Percentiles rank a stretch among this genome's conserved stretches.
Conservation (phyloP, 2,113 vertebrate genomes). For the Beaufortia kweichowensis region DNA sequence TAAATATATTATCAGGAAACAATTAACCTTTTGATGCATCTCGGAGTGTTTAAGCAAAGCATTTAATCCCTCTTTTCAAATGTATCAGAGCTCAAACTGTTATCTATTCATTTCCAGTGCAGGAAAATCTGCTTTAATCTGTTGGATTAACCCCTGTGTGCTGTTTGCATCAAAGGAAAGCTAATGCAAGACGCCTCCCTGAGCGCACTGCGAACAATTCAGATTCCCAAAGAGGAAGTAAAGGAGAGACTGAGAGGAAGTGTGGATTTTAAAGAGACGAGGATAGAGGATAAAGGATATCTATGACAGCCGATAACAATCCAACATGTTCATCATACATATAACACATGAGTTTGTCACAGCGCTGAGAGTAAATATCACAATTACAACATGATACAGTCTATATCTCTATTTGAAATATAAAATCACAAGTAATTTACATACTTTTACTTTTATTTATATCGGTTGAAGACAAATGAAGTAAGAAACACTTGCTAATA, state of each 20-base stretch:
- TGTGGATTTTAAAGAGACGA: slow-evolving; percentile 3
- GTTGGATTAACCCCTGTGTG: slow-evolving; percentile 65
- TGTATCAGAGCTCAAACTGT: slow-evolving; percentile 50
- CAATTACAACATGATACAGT: too few species aligned
- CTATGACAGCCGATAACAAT: too few species aligned
- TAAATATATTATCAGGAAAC: slow-evolving; percentile 40
- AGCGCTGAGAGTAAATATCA: too few species aligned
- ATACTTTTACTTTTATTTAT: too few species aligned
- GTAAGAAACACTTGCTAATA: too few species aligned
- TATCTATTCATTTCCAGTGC: slow-evolving; percentile 43
- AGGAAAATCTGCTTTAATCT: slow-evolving; percentile 43
- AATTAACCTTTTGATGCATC: slow-evolving; percentile 51
- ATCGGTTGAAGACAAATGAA: too few species aligned
- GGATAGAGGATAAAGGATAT: too few species aligned
- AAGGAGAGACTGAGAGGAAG: slow-evolving; percentile 10
- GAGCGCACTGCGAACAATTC: slow-evolving; percentile 12
- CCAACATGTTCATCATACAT: too few species aligned
- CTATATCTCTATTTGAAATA: too few species aligned
- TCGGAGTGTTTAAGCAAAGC: slow-evolving; percentile 45
- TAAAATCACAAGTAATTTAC: too few species aligned
- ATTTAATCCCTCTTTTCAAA: slow-evolving; percentile 53
- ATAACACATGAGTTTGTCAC: too few species aligned
- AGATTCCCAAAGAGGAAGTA: not conserved
- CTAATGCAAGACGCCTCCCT: slow-evolving; percentile 37
- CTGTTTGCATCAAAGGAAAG: slow-evolving; percentile 58